phyloP scores from a whole-genome alignment of 2,113 vertebrate species.

The Atractosteus spatula region DNA sequence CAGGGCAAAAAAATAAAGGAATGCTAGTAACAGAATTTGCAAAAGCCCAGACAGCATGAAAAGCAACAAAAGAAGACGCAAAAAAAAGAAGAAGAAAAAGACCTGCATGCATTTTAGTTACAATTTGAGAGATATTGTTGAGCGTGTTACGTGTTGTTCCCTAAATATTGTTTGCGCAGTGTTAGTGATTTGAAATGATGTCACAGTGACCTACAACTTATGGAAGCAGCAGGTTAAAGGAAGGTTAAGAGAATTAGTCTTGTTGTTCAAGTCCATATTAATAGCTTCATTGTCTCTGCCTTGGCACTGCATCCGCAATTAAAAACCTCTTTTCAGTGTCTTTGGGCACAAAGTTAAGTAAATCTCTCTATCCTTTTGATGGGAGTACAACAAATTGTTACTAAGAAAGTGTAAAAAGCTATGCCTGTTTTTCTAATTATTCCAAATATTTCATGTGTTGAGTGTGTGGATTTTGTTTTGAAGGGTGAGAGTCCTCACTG shows the following conservation, averaged over 20 bases:
- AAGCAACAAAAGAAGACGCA: constrained; percentile 33
- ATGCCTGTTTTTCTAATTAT: constrained; percentile 29
- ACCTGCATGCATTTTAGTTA: constrained; percentile 21
- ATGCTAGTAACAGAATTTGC: constrained; percentile 44
- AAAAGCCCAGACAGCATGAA: constrained; percentile 29
- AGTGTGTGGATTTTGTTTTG: background rate
- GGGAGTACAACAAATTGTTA: constrained; percentile 7
- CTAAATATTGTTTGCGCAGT: constrained; percentile 48
- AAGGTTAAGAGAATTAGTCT: constrained; percentile 66
- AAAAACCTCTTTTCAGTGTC: constrained; percentile 52
- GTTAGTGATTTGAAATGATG: constrained; percentile 42
- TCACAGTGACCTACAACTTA: constrained; percentile 46
- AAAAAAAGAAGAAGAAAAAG: constrained; percentile 24
- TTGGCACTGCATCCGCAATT: constrained; percentile 60
- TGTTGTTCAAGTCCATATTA: constrained; percentile 55
- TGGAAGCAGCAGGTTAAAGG: constrained; percentile 43
- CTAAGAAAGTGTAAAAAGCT: constrained; percentile 26
- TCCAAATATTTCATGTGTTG: constrained; percentile 22
- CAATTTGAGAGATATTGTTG: constrained; percentile 19
- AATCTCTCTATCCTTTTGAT: constrained; percentile 24
- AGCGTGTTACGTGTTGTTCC: constrained; percentile 30
- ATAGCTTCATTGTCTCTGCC: constrained; percentile 54
- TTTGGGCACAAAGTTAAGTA: constrained; percentile 55
- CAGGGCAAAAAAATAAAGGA: constrained; percentile 41
- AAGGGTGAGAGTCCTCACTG: background rate